A percentile compares a stretch with the other conserved stretches of the same genome.
Conservation (phyloP, 2,113 vertebrate genomes). For the Sapajus apella region DNA sequence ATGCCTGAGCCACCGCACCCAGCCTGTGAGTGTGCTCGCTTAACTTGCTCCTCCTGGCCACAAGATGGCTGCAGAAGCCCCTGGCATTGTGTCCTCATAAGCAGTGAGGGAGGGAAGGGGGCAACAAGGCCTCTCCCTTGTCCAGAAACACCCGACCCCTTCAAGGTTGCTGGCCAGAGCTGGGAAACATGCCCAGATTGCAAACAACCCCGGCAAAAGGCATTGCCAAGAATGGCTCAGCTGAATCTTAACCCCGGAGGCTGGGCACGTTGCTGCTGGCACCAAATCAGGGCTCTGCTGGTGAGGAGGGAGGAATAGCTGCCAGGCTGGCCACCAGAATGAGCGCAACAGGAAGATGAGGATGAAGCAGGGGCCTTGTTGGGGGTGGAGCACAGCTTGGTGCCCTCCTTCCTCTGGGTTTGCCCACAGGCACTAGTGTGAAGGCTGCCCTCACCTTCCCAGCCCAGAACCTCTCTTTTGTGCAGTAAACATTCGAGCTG, state of each 20-base stretch:
- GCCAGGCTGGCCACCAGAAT: not conserved
- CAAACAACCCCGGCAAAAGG: not conserved
- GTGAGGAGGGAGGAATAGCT: not conserved
- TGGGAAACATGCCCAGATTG: constrained; percentile 59
- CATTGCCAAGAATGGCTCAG: constrained; percentile 41
- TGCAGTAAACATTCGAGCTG: not conserved
- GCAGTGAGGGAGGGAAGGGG: not conserved
- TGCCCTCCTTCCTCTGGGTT: not conserved
- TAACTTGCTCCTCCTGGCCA: constrained; percentile 56
- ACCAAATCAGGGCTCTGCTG: not conserved
- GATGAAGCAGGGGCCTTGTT: not conserved
- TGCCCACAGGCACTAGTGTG: not conserved
- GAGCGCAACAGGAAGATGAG: not conserved
- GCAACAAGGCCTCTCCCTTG: not conserved
- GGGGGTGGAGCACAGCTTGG: not conserved
- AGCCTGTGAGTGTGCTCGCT: not conserved
- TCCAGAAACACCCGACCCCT: constrained; percentile 49
- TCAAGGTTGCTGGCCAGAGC: constrained; percentile 44
- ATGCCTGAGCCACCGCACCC: no score
- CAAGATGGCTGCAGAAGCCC: constrained; percentile 73
- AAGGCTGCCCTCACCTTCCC: not conserved
- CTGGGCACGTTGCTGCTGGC: constrained; percentile 44
- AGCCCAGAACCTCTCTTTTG: not conserved
- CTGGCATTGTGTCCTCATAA: constrained; percentile 35
- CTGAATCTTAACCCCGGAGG: not conserved